phyloP scores from a whole-genome alignment of 2,797 vertebrate genomes.

The Dermochelys coriacea region DNA sequence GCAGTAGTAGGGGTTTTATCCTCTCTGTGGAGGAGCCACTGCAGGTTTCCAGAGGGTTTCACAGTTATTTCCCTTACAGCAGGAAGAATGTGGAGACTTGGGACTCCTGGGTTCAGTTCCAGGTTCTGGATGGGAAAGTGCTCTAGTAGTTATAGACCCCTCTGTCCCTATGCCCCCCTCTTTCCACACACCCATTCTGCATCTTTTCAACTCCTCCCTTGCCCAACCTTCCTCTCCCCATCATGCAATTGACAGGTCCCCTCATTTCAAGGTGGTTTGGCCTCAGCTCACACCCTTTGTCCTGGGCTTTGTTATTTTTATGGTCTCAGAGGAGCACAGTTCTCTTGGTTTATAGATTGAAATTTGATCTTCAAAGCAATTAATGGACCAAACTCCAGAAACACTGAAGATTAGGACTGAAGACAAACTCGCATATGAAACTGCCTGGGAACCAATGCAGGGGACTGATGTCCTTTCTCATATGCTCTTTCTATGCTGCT shows the following conservation, averaged over 20 bases:
- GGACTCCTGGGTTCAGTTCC: background rate
- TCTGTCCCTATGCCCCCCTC: background rate
- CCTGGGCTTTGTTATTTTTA: background rate
- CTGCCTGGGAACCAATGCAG: background rate
- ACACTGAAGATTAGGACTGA: background rate
- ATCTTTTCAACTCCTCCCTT: background rate
- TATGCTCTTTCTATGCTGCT: accelerated
- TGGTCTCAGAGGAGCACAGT: background rate
- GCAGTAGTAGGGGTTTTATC: background rate
- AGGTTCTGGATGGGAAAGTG: accelerated
- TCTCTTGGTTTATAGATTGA: background rate
- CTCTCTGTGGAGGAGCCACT: background rate
- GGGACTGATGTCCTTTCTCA: background rate
- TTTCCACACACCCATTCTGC: accelerated
- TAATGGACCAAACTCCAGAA: background rate
- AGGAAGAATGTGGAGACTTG: background rate
- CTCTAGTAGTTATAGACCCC: accelerated
- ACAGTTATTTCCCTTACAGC: background rate
- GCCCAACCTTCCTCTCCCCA: accelerated
- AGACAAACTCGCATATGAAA: slow-evolving; percentile 18
- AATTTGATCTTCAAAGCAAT: background rate
- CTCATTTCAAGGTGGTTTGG: background rate
- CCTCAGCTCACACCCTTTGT: background rate
- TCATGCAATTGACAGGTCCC: accelerated
- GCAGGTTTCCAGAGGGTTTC: background rate